Evolutionary conservation across 2,797 vertebrate genomes (phyloP).

Genomic region (Moxostoma hubbsi): DNA sequence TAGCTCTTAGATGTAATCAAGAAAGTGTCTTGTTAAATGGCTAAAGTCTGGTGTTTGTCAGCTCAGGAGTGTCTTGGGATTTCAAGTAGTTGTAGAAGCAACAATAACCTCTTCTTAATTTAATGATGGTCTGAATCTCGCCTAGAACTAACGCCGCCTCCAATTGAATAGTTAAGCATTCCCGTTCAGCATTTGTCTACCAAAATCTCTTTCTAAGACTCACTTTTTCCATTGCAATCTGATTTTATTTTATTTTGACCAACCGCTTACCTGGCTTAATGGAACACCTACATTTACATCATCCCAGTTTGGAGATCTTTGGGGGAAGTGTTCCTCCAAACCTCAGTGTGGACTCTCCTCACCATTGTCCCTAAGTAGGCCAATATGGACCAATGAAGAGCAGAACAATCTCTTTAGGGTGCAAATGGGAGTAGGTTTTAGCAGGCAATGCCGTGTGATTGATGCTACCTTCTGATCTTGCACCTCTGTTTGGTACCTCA

Average conservation of each 20-base stretch:
- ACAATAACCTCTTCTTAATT: not conserved
- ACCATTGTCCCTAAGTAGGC: too few species aligned
- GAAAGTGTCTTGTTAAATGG: not conserved
- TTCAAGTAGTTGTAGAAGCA: not conserved
- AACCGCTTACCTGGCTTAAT: too few species aligned
- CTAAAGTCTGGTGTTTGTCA: not conserved
- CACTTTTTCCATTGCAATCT: too few species aligned
- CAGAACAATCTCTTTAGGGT: not conserved
- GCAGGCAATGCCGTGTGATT: not conserved
- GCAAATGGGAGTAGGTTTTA: not conserved
- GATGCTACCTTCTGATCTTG: not conserved
- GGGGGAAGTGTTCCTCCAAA: too few species aligned
- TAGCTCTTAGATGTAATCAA: slow-evolving; percentile 10
- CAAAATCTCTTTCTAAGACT: too few species aligned
- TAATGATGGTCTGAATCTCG: not conserved
- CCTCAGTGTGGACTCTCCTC: too few species aligned
- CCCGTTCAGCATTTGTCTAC: too few species aligned
- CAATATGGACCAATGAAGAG: not conserved
- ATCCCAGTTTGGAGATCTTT: not conserved
- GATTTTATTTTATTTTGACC: too few species aligned
- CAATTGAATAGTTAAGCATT: not conserved
- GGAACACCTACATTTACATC: too few species aligned
- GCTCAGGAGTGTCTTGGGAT: not conserved
- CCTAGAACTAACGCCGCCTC: too few species aligned
- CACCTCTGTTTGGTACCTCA: not conserved